Percentiles rank a stretch among this genome's conserved stretches.
phyloP scores from a whole-genome alignment of 2,797 vertebrate species.

The Microctenopoma steveboyesi region DNA sequence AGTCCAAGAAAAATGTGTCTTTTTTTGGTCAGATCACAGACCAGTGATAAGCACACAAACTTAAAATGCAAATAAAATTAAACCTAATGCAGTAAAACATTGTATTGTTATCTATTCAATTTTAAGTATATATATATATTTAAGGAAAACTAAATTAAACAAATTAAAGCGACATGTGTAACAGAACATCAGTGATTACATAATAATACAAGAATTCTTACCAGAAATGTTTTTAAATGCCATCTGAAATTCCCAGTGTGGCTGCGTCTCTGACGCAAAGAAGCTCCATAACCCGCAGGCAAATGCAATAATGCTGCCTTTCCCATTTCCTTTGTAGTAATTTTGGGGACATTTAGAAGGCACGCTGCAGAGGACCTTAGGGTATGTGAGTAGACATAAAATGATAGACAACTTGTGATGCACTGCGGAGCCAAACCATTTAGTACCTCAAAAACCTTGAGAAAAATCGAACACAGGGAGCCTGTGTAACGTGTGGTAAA shows the following conservation, averaged over 20 bases:
- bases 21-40: no score
- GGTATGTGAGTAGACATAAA: constrained; percentile 48
- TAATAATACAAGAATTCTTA: neutral
- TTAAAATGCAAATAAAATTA: no score
- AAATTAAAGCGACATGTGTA: neutral
- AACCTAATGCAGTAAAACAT: no score
- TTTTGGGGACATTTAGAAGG: constrained; percentile 51
- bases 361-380: constrained; percentile 40
- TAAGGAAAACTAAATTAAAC: no score
- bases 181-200: neutral
- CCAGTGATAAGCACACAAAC: no score
- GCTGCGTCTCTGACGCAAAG: constrained; percentile 14
- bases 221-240: constrained; percentile 12
- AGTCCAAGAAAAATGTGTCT: no score
- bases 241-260: constrained; percentile 15
- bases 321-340: constrained; percentile 54
- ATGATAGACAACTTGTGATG: constrained; percentile 53
- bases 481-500: constrained; percentile 21
- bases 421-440: constrained; percentile 45
- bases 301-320: constrained; percentile 45
- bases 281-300: constrained; percentile 26
- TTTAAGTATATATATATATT: no score
- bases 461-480: constrained; percentile 53
- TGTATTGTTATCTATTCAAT: no score
- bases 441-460: constrained; percentile 41